Evolutionary conservation across 1,140 invertebrate species (phyloP), one percentile per base, ranked within the genome.

Genomic region (Liolophura sinensis): DNA sequence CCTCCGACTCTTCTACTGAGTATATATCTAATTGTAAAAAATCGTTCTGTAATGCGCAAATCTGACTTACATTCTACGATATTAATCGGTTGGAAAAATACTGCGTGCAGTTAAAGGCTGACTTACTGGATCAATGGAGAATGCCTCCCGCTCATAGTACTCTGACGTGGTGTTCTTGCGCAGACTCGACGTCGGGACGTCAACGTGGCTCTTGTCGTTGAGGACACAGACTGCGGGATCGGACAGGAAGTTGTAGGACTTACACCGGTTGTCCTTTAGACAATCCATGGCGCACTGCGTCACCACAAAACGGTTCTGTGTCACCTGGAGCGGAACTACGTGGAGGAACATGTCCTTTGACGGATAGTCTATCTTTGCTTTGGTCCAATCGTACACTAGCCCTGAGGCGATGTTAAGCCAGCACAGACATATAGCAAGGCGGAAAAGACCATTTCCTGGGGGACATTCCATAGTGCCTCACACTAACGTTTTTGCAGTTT

Each of bases 261-360:
- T 59, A 57, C 75, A 76, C 27, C 61, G 49, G 5, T 27, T 25
- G 14, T 64, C 48, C 20, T 52, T 50, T n/a, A 73, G 69, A 61
- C 75, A 76, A 50, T 72, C 69, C 64, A 73, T 63, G 6, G 75
- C 73, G 54, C 75, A 76, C 51, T 74, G 75, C 24, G 69, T 71
- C 20, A 54, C 65, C 24, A 63, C 40, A 58, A 24, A 7, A 27
- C 31, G 56, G 27, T 40, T 58, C 56, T 40, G n/a, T 25, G 55
- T 56, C 12, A 27, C 18, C 24, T n/a, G 31, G 24, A 14, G 14
- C 24, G 24, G 56, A 58, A 58, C 7, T 58, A 46, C 31, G 9
- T 40, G 3, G 31, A 40, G 31, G 31, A 40, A 40, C 31, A 40
- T 40, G 31, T 40, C 9, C 31, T 40, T 40, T 40, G 31, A 40